A percentile compares a stretch with the other conserved stretches of the same genome.
Evolutionary conservation across 1,140 invertebrate species (phyloP).

Genomic region (Cephus cinctus): DNA sequence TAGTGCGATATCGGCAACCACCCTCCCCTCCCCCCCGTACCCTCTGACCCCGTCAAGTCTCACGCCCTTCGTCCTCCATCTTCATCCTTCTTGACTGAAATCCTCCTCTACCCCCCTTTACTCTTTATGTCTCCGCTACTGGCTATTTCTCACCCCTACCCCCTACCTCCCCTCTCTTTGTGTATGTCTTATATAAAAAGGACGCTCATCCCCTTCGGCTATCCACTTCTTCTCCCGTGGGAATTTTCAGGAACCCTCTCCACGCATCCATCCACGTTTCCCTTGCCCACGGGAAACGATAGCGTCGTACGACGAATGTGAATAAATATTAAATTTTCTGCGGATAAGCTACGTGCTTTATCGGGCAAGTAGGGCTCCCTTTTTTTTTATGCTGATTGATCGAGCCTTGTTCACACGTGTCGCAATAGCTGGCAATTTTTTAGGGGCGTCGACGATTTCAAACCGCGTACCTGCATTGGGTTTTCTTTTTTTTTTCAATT

Average conservation of each 20-base stretch:
- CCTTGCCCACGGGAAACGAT: conserved; percentile 18
- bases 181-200: conserved; percentile 43
- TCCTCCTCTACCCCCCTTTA: conserved; percentile 8
- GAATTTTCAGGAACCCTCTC: conserved; percentile 50
- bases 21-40: conserved; percentile 1
- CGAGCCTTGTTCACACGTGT: too few relatives aligned
- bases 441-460: too few relatives aligned
- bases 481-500: too few relatives aligned
- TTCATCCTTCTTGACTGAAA: conserved; percentile 11
- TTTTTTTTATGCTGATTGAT: too few relatives aligned
- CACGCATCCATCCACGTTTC: conserved; percentile 40
- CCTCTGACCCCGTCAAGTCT: not conserved
- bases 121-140: conserved; percentile 4
- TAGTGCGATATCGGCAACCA: too few relatives aligned
- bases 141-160: not conserved
- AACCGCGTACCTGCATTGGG: too few relatives aligned
- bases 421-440: too few relatives aligned
- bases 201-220: conserved; percentile 42
- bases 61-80: conserved; percentile 10
- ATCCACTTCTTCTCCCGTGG: conserved; percentile 46
- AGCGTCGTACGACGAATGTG: conserved; percentile 35
- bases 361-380: too few relatives aligned
- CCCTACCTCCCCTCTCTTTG: not conserved
- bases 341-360: conserved; percentile 52
- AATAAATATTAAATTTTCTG: conserved; percentile 56